Evolutionary conservation across 2,888 invertebrate species (phyloP).

Genomic region (Acleris holmiana): DNA sequence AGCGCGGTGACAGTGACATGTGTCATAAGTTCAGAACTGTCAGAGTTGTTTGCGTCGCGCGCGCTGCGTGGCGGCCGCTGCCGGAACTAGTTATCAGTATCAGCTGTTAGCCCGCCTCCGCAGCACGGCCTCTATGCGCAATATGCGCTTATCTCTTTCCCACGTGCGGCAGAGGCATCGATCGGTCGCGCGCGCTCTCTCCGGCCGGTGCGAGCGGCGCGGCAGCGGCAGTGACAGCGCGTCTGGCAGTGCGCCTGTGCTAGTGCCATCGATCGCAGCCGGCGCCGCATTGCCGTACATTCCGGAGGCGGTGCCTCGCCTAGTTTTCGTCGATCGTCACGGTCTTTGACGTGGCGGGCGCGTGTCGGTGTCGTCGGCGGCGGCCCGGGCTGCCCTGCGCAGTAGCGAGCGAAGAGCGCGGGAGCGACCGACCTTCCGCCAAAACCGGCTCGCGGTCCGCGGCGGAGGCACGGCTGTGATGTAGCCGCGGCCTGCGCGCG

Average conservation of each 20-base stretch:
- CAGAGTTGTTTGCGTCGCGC: constrained; percentile 51
- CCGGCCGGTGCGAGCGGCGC: constrained; percentile 55
- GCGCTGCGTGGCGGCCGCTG: constrained; percentile 60
- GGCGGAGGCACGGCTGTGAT: constrained; percentile 81
- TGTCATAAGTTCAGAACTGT: constrained; percentile 13
- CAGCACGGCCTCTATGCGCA: constrained; percentile 73
- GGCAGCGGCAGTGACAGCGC: constrained; percentile 60
- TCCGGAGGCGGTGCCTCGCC: constrained; percentile 83
- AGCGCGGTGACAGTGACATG: constrained; percentile 49
- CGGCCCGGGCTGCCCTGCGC: constrained; percentile 60
- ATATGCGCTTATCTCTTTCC: constrained; percentile 79
- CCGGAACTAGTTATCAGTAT: constrained; percentile 64
- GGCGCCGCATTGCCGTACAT: constrained; percentile 85
- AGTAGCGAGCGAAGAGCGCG: constrained; percentile 69
- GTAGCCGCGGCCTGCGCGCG: constrained; percentile 81
- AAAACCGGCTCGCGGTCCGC: constrained; percentile 83
- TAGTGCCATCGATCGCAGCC: constrained; percentile 74
- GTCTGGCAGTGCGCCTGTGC: constrained; percentile 76
- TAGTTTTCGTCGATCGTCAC: constrained; percentile 80
- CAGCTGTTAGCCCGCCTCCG: constrained; percentile 78
- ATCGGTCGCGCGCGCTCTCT: constrained; percentile 69
- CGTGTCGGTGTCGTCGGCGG: constrained; percentile 74
- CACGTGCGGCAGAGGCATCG: constrained; percentile 65
- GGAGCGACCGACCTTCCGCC: constrained; percentile 79
- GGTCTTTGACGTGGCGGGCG: constrained; percentile 64